phyloP scores from a whole-genome alignment of 37 sponge, comb jelly and placozoan species.

The Halisarca cf. caerulea region DNA sequence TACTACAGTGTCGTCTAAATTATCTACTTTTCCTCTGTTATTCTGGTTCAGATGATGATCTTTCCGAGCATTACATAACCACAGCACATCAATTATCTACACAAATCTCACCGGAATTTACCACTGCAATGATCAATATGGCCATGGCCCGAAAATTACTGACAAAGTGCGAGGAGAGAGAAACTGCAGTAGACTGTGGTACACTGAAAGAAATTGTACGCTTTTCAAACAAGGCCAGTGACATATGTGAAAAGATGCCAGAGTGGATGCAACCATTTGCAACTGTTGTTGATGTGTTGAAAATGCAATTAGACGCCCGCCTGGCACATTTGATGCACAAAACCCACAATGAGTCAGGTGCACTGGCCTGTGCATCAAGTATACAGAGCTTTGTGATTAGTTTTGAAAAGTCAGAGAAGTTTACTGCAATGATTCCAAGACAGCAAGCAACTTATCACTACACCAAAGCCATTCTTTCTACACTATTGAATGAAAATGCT shows the following conservation, averaged over 20 bases:
- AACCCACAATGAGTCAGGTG: not conserved
- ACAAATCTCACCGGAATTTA: not conserved
- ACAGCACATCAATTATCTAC: not conserved
- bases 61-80: not conserved
- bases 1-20: conserved; percentile 2
- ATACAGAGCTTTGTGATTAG: too few relatives aligned
- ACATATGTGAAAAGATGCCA: not conserved
- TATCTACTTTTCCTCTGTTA: conserved; percentile 16
- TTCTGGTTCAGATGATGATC: not conserved
- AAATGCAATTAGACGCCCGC: conserved; percentile 12
- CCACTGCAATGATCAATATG: conserved; percentile 1
- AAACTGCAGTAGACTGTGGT: not conserved
- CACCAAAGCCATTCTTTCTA: not conserved
- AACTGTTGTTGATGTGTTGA: not conserved
- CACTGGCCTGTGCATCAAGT: too few relatives aligned
- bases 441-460: not conserved
- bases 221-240: not conserved
- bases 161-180: not conserved
- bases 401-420: too few relatives aligned
- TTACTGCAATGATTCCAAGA: not conserved
- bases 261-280: conserved; percentile 20
- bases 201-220: not conserved
- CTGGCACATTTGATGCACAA: not conserved
- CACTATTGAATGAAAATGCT: not conserved
- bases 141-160: not conserved